Evolutionary conservation across 2,797 vertebrate genomes (phyloP), one percentile per base, ranked within the genome.

Genomic region (Lacerta bilineata): DNA sequence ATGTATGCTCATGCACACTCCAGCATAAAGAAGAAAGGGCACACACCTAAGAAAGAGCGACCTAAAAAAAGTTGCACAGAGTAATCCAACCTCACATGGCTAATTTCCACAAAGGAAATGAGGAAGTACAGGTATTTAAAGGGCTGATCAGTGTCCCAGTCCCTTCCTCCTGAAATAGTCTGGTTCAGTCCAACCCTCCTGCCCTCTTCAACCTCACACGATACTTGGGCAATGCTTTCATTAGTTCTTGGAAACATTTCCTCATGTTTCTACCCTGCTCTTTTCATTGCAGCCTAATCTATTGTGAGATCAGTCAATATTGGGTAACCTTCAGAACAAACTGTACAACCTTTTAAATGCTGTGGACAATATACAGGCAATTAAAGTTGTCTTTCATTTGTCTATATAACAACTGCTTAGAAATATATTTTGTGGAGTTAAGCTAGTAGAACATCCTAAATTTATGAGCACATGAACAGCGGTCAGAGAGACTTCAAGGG

Each of bases 251-350:
- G 64, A 78, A 55, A 39, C 61, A 66, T 85, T 85, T 85, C 83
- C 64, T 88, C 78, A 72, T 82, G 46, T 43, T 86, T 69, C 8
- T n/a, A 55, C 33, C n/a, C 17, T 39, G 68, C n/a, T 66, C 76
- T 71, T 46, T 82, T 36, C 20, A 55, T 23, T 55, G 55, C n/a
- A 83, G 8, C 33, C 33, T 72, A 88, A 88, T 83, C 79, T 91
- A 18, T 72, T 74, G n/a, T 20, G 59, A 18, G 66, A 91, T 79
- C 84, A 86, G 78, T 79, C 50, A 86, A 83, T 50, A 88, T 5
- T 79, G 78, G 79, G 39, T 59, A 46, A 71, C 18, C 79, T 59
- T 64, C 39, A 71, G 86, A 66, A 86, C 64, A 83, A 83, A 71
- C 11, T 66, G 69, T 79, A 72, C 66, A 83, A 39, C 59, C 39